phyloP scores from a whole-genome alignment of 1,140 invertebrate species.

The Bombus haemorrhoidalis region DNA sequence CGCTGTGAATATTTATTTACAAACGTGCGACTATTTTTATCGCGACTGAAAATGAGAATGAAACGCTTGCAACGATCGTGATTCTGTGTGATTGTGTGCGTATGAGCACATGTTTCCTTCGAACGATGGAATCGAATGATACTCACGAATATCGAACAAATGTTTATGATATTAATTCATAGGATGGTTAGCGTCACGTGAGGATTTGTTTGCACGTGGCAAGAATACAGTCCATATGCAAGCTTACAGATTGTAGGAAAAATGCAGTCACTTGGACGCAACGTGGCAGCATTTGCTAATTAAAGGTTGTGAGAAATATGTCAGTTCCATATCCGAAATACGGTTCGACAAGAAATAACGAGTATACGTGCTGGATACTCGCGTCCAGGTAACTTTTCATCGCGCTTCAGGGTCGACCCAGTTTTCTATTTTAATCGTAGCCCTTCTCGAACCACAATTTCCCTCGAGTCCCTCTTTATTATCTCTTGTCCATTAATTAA shows the following conservation, averaged over 20 bases:
- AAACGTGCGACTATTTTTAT: no score
- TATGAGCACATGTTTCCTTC: no score
- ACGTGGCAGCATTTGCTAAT: conserved; percentile 4
- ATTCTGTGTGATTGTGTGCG: no score
- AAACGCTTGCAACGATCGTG: no score
- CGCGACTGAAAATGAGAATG: no score
- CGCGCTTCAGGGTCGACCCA: conserved; percentile 43
- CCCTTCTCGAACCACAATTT: conserved; percentile 36
- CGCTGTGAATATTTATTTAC: background rate
- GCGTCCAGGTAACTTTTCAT: conserved; percentile 8
- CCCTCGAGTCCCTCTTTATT: conserved; percentile 34
- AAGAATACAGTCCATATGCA: no score
- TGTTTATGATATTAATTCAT: no score
- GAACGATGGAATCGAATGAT: no score
- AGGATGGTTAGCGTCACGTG: no score
- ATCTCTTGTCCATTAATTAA: conserved; percentile 40
- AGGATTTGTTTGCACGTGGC: no score
- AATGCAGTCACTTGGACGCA: background rate
- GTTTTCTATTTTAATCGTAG: conserved; percentile 51
- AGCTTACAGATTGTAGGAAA: background rate
- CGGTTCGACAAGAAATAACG: conserved; percentile 3
- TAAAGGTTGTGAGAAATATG: background rate
- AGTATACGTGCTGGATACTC: conserved; percentile 19
- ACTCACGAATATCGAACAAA: no score
- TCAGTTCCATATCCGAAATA: background rate